Percentiles rank a stretch among this genome's conserved stretches.
These are phyloP conservation scores for Drepana arcuata DNA, from an alignment of 1,140 invertebrate species.

Conservation along the genomic window DNA sequence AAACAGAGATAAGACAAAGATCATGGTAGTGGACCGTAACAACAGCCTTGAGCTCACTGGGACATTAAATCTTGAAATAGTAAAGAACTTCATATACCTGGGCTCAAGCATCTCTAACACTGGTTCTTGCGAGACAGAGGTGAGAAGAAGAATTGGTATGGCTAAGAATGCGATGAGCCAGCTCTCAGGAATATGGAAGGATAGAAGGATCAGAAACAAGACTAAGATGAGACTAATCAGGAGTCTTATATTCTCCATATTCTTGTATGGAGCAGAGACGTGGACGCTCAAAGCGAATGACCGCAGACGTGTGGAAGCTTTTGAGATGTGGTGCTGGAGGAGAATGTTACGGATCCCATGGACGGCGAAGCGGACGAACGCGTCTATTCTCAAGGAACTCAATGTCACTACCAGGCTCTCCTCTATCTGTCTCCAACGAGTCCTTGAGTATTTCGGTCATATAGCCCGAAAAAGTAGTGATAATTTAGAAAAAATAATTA, in stretches of 20 bases:
- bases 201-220: conserved; percentile 4
- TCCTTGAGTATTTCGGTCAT: conserved; percentile 1
- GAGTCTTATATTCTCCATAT: conserved; percentile 8
- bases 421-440: background rate
- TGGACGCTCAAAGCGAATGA: conserved; percentile 17
- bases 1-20: background rate
- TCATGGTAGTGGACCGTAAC: background rate
- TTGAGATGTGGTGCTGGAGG: conserved; percentile 23
- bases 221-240: conserved; percentile 9
- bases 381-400: conserved; percentile 4
- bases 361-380: conserved; percentile 13
- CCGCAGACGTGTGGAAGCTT: conserved; percentile 16
- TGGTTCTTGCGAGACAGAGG: background rate
- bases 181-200: conserved; percentile 9
- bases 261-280: conserved; percentile 18
- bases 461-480: conserved; percentile 1
- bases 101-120: background rate
- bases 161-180: conserved; percentile 8
- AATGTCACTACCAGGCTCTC: conserved; percentile 1
- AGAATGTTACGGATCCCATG: conserved; percentile 13
- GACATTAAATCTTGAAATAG: background rate
- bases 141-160: conserved; percentile 6
- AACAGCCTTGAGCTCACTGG: conserved; percentile 4
- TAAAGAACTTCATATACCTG: background rate
- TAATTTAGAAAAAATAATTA: background rate